Base-by-base conservation (phyloP, 1,140 invertebrate genomes). In the Augochlora pura region DNA sequence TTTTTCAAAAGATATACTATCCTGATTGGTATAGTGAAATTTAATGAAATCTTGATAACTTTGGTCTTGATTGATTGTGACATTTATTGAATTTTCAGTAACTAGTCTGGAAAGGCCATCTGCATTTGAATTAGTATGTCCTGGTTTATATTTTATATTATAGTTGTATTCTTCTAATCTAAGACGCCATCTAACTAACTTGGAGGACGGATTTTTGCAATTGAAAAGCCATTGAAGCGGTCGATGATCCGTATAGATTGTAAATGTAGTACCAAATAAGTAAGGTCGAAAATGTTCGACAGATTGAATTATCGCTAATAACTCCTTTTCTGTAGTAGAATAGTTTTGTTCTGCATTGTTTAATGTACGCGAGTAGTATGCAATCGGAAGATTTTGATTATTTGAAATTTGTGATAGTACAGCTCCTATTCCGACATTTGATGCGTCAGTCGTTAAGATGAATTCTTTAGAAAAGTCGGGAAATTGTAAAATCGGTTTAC, bases 31-130 rank as follows among this genome's bases (percentile, higher is more conserved):
- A 21, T 71, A 71, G 25, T 71, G 69, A 6, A 62, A 71, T 62
- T 72, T 72, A 32, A 72, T 39, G 46, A 72, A 72, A 18, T 72
- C 59, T 49, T 63, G 57, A 25, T 49, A 72, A 2, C 16, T 63
- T 5, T 60, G 32, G 3, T 6, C 12, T 25, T 71, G 54, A 2
- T 38, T 57, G 32, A 23, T 8, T 25, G 68, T 60, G 0, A 18
- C 32, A 32, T 70, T 60, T 60, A 49, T 60, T 60, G 6, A 14
- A 25, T 18, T 71, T 71, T 42, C 14, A 9, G 32, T 10, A 14
- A 42, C 0, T 32, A 60, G 10, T 14, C 59, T 60, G 2, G 59
- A 60, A 25, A 60, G 25, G 0, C 59, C 59, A 27, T 60, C 59
- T 4, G 59, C 59, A 12, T 60, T 60, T 14, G 12, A 60, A 60